Base-by-base conservation (phyloP, 2,113 vertebrate species). In the Alouatta palliata region DNA sequence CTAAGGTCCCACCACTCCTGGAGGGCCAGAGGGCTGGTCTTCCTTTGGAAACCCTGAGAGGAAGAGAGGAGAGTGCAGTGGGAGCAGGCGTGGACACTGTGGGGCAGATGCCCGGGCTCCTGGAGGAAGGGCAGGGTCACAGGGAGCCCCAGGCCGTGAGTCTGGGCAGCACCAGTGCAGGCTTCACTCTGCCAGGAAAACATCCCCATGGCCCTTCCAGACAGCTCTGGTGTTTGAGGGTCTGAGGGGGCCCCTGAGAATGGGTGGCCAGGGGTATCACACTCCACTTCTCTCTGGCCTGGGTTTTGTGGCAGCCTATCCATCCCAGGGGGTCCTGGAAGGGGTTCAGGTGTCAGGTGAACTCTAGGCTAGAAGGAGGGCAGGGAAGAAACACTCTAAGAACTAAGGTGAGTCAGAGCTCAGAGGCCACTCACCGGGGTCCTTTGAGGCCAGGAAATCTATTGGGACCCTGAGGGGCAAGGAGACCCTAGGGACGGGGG, bases 291-390 rank as follows among this genome's bases (percentile, higher is more conserved):
- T 98, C 99, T 99, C 98, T 99, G 99, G 52, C 99, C 99, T 0
- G 99, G 99, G 98, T 99, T 99, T 97, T 99, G 99, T 0, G 99
- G 99, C 92, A 99, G 98, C n/a, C 99, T 99, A 0, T 99, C 99
- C 95, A 99, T 99, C 80, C 99, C 99, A 52, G 99, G 98, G 81
- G 99, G 17, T 99, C 99, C 99, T 99, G 97, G 30, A 61, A 96
- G 40, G 83, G 17, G 49, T 89, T n/a, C 52, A 96, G 88, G 40
- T 21, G 30, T 87, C 40, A 85, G 56, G 14, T 2, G 64, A 23
- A 21, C 43, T 61, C 40, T 43, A 23, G 66, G 17, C 52, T 54
- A 10, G 64, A 40, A 40, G 66, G 40, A 10, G 81, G 43, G 16
- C 12, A 6, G 47, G 12, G 49, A 40, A 32, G 25, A 64, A 47